Evolutionary conservation across 2,113 vertebrate genomes (phyloP).

Genomic region (Bettongia penicillata): DNA sequence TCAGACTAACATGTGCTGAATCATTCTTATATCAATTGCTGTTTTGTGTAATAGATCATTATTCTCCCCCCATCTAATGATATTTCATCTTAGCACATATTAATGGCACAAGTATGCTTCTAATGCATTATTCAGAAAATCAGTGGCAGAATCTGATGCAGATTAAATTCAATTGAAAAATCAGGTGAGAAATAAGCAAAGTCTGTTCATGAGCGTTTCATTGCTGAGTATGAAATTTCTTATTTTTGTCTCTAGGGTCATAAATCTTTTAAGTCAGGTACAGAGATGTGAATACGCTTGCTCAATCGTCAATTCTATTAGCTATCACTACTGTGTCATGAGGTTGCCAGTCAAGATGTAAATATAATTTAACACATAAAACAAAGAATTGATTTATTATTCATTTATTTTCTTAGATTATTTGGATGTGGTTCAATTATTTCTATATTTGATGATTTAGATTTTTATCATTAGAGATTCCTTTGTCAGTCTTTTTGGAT

Average conservation of each 20-base stretch:
- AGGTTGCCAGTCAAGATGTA: neutral
- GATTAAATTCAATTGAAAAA: conserved; percentile 43
- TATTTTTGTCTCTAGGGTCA: conserved; percentile 45
- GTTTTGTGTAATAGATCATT: conserved; percentile 69
- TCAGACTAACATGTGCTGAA: conserved; percentile 62
- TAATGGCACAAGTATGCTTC: conserved; percentile 49
- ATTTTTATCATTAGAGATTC: conserved; percentile 15
- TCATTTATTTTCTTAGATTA: conserved; percentile 36
- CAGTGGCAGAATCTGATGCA: conserved; percentile 39
- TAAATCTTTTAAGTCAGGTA: conserved; percentile 44
- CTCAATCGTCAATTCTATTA: conserved; percentile 40
- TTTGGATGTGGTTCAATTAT: conserved; percentile 12
- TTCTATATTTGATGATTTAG: conserved; percentile 37
- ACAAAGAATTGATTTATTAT: conserved; percentile 27
- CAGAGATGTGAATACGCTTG: neutral
- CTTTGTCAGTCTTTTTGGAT: neutral
- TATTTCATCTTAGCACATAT: conserved; percentile 52
- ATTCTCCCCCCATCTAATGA: conserved; percentile 42
- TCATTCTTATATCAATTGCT: conserved; percentile 62
- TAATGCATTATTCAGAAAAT: conserved; percentile 62
- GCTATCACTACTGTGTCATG: neutral
- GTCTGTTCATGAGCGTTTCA: conserved; percentile 32
- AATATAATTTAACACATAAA: conserved; percentile 48
- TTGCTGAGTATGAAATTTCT: conserved; percentile 2
- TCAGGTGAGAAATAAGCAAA: conserved; percentile 11